Base-by-base conservation (phyloP, 2,113 vertebrate species). In the Festucalex cinctus region DNA sequence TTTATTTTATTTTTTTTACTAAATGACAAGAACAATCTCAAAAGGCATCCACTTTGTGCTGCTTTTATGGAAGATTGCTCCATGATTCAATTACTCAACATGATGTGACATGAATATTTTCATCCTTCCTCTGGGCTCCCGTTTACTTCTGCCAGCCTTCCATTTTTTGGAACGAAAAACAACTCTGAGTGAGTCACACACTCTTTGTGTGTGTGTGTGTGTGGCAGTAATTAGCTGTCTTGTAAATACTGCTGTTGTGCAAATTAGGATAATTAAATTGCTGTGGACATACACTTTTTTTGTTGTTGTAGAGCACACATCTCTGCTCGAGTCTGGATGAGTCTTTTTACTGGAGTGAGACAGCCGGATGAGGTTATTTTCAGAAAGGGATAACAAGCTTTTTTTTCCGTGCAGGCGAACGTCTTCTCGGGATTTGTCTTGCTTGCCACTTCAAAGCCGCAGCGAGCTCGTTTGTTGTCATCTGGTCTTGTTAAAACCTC, bases 391-490 rank as follows among this genome's bases (percentile, higher is more conserved):
- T 56, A 39, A 58, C 24, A 54, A 7, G 13, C 5, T 28, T 32
- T 28, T 28, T 28, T 16, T 57, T 71, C 68, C 64, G 73, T 69
- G 48, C 22, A 80, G 56, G 63, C 78, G 79, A 76, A 70, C 39
- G 57, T 56, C 54, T 12, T 69, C 36, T 57, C 35, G 74, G 75
- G 81, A 83, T 87, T 83, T 86, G 79, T 81, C 81, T 56, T 13
- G 9, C 26, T 83, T 78, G 63, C 68, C 71, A 78, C 84, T 85
- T 86, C 79, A 87, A 86, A 87, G 78, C 75, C 65, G 64, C 51
- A 58, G 54, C 13, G 28, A 68, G 57, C 44, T 69, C 17, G 75
- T 83, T 86, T 80, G 48, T 75, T 78, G 59, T 68, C 10, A 24
- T 65, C 63, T 86, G 69, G 68, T 81, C 57, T 80, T 22, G 24